Evolutionary conservation across 2,888 invertebrate species (phyloP).

Genomic region (Pristionchus arcanus): DNA sequence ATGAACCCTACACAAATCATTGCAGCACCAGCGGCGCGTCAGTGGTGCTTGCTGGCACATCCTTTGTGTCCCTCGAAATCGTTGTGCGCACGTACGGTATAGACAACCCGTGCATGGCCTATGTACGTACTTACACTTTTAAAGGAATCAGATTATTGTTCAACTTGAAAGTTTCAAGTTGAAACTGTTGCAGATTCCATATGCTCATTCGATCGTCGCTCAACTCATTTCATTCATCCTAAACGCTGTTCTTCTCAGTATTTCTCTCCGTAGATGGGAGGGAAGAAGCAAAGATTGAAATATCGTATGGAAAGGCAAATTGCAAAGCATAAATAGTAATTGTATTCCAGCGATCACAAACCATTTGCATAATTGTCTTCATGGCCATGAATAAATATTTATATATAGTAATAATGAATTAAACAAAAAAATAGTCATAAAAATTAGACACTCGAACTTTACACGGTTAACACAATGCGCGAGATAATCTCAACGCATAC

Average conservation of each 20-base stretch:
- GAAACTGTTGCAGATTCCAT: background rate
- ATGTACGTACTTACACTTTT: background rate
- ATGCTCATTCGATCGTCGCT: background rate
- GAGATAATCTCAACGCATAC: no score
- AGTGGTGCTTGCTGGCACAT: background rate
- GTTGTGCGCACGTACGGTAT: background rate
- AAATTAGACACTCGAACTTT: background rate
- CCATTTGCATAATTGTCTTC: no score
- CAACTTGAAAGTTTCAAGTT: background rate
- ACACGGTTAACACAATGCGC: no score
- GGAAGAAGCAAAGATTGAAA: background rate
- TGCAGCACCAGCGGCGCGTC: constrained; percentile 32
- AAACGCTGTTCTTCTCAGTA: background rate
- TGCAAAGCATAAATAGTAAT: background rate
- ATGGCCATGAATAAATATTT: no score
- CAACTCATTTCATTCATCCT: background rate
- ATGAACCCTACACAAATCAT: no score
- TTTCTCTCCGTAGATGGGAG: background rate
- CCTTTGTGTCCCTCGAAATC: background rate
- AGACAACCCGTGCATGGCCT: background rate
- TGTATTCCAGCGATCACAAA: no score
- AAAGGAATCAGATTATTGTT: background rate
- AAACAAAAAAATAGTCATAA: background rate
- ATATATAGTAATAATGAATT: background rate
- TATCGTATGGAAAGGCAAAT: background rate